Conservation (phyloP, 2,888 invertebrate species). For the Megastigmus dorsalis region DNA sequence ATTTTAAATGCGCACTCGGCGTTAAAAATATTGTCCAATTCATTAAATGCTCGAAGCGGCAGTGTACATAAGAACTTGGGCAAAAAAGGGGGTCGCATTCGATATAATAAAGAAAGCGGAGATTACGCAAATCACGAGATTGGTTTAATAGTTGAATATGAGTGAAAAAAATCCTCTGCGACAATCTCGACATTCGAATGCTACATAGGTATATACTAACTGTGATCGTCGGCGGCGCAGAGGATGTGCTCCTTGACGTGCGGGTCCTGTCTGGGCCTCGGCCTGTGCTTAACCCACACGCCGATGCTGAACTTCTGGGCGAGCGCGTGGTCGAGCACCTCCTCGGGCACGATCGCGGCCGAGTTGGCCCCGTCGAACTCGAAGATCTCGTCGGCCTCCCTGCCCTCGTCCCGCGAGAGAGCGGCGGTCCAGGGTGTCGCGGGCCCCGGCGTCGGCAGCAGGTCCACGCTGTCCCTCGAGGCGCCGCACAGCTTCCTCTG, state of each 20-base stretch:
- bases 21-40: too few relatives aligned
- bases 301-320: slow-evolving; percentile 91
- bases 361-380: slow-evolving; percentile 95
- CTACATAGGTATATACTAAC: too few relatives aligned
- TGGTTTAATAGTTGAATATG: too few relatives aligned
- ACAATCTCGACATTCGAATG: too few relatives aligned
- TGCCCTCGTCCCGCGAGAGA: slow-evolving; percentile 79
- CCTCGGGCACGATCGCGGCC: slow-evolving; percentile 88
- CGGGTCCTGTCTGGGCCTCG: slow-evolving; percentile 86
- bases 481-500: slow-evolving; percentile 92
- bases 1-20: too few relatives aligned
- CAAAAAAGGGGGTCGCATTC: too few relatives aligned
- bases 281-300: slow-evolving; percentile 96
- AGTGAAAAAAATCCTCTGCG: too few relatives aligned
- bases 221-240: slow-evolving; percentile 98
- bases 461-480: slow-evolving; percentile 87
- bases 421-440: slow-evolving; percentile 77
- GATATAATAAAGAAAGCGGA: not conserved
- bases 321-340: slow-evolving; percentile 85
- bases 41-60: too few relatives aligned
- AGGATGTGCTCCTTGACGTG: slow-evolving; percentile 97
- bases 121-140: not conserved
- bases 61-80: too few relatives aligned
- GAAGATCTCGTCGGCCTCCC: slow-evolving; percentile 92
- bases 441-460: slow-evolving; percentile 87